Evolutionary conservation across 2,113 vertebrate species (phyloP).

Genomic region (Panthera uncia): DNA sequence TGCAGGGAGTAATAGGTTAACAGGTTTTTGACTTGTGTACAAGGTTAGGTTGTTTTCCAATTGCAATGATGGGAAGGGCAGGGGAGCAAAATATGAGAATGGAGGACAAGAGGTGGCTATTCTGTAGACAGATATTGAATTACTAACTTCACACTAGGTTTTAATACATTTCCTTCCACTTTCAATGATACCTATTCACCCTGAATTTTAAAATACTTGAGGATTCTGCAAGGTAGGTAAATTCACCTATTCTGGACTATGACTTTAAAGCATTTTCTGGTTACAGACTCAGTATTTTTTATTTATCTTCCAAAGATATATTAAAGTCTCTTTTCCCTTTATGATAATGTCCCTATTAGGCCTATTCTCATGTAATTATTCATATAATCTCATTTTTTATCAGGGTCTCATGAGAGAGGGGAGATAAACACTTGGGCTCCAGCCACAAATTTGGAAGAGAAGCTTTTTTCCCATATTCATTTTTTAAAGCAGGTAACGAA

Average conservation of each 20-base stretch:
- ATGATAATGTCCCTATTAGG: not conserved
- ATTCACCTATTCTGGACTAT: not conserved
- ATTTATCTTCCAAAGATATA: not conserved
- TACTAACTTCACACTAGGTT: accelerated
- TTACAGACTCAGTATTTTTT: not conserved
- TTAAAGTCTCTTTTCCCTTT: not conserved
- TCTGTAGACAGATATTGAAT: not conserved
- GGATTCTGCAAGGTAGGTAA: not conserved
- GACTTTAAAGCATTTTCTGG: not conserved
- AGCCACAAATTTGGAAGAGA: not conserved
- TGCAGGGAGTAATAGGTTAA: not conserved
- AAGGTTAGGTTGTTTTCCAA: not conserved
- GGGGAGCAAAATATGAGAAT: not conserved
- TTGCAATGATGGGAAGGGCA: not conserved
- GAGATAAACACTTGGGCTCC: not conserved
- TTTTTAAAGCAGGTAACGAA: not conserved
- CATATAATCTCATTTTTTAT: not conserved
- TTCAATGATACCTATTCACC: not conserved
- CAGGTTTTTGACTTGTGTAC: not conserved
- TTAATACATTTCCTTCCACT: not conserved
- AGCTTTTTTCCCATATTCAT: not conserved
- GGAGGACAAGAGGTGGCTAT: not conserved
- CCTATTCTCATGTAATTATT: not conserved
- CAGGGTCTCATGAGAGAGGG: not conserved
- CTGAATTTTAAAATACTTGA: not conserved